phyloP scores from a whole-genome alignment of 1,140 invertebrate genomes.

The Manduca sexta region DNA sequence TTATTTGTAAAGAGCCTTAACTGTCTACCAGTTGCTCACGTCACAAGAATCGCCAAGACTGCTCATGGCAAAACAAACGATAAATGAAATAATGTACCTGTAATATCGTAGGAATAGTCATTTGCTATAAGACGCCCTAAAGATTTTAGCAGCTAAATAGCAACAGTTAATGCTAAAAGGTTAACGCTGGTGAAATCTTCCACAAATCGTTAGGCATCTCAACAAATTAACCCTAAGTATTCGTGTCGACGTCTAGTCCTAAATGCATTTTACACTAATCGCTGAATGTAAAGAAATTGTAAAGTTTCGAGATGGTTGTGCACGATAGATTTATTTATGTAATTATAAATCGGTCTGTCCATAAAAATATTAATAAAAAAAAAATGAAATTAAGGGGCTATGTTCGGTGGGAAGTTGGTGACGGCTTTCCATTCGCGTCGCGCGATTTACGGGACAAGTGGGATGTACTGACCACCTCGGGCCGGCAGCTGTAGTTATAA shows the following conservation, averaged over 20 bases:
- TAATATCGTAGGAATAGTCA: no score
- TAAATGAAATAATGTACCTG: no score
- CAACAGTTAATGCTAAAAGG: no score
- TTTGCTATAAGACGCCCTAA: no score
- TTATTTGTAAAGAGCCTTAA: no score
- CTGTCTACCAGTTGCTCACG: no score
- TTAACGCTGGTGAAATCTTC: no score
- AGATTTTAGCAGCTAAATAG: no score
- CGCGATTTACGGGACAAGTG: not conserved
- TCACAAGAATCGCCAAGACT: no score
- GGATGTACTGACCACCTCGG: slow-evolving; percentile 11
- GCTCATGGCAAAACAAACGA: no score
- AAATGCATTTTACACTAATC: slow-evolving; percentile 9
- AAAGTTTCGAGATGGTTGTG: slow-evolving; percentile 65
- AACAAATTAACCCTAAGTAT: not conserved
- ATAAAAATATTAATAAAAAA: slow-evolving; percentile 28
- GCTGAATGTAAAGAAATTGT: slow-evolving; percentile 25
- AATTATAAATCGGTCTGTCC: slow-evolving; percentile 54
- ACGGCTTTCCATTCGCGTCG: not conserved
- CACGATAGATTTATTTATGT: slow-evolving; percentile 52
- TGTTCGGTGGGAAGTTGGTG: not conserved
- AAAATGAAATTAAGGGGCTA: not conserved
- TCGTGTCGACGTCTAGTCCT: not conserved
- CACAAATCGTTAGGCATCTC: no score
- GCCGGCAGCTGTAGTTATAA: slow-evolving; percentile 2